Percentiles rank a stretch among this genome's conserved stretches.
Evolutionary conservation across 2,797 vertebrate species (phyloP).

Genomic region (Pantherophis vulpinus): DNA sequence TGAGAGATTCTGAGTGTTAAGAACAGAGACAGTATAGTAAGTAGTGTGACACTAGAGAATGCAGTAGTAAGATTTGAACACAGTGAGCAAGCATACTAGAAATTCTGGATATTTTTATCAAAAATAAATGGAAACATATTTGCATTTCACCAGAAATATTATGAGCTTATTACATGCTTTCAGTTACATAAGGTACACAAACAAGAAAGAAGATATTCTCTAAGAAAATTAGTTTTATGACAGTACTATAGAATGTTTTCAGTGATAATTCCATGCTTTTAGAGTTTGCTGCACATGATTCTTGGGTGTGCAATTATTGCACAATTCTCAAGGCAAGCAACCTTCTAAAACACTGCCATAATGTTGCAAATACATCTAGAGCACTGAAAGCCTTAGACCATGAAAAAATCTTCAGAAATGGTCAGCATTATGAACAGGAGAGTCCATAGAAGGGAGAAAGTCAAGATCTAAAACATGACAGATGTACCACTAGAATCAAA

Average conservation of each 20-base stretch:
- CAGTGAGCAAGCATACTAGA: neutral
- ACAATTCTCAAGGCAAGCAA: neutral
- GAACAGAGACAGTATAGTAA: neutral
- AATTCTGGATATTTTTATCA: too few relatives aligned
- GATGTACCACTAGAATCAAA: neutral
- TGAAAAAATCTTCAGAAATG: neutral
- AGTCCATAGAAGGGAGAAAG: neutral
- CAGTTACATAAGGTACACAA: neutral
- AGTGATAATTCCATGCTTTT: neutral
- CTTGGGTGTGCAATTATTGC: neutral
- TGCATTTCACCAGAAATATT: neutral
- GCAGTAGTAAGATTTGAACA: neutral
- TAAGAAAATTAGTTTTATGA: neutral
- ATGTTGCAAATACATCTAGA: neutral
- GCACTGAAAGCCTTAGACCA: accelerated
- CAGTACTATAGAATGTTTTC: neutral
- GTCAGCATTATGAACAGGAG: neutral
- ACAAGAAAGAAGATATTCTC: neutral
- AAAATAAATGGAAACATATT: neutral
- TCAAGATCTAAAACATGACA: neutral
- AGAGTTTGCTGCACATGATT: neutral
- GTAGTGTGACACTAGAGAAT: neutral
- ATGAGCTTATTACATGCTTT: neutral
- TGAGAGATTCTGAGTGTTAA: neutral
- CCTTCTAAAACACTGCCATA: neutral